Conservation (phyloP, 30 jellyfish, hydroid and myxozoan species). For the Aurelia sp. region DNA sequence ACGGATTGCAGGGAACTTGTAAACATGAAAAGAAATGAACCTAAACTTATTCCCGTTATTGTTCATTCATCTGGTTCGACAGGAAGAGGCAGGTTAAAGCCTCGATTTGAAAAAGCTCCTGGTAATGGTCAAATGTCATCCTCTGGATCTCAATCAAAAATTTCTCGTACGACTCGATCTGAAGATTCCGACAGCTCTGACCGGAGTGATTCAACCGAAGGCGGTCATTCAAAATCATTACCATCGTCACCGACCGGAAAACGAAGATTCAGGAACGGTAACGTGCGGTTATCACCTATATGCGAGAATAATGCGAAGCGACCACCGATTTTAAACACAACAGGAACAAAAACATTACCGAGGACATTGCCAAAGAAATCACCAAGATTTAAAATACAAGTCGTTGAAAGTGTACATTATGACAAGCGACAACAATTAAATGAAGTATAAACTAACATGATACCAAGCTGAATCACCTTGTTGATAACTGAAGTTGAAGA, state of each 20-base stretch:
- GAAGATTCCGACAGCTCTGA: slow-evolving; percentile 81
- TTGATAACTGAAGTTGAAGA: too few species aligned
- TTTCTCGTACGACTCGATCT: slow-evolving; percentile 33
- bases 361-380: slow-evolving; percentile 52
- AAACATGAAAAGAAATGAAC: slow-evolving; percentile 18
- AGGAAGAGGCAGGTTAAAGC: slow-evolving; percentile 14
- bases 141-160: not conserved
- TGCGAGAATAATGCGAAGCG: slow-evolving; percentile 37
- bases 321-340: not conserved
- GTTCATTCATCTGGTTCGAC: slow-evolving; percentile 53
- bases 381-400: slow-evolving; percentile 71
- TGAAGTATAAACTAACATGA: slow-evolving; percentile 20
- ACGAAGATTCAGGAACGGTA: slow-evolving; percentile 49
- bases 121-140: slow-evolving; percentile 1
- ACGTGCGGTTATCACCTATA: slow-evolving; percentile 69
- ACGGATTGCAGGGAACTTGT: slow-evolving; percentile 15
- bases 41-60: slow-evolving; percentile 67
- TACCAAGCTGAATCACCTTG: too few species aligned
- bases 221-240: slow-evolving; percentile 43
- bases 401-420: slow-evolving; percentile 63
- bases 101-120: slow-evolving; percentile 48
- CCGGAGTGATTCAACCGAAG: slow-evolving; percentile 56
- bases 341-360: slow-evolving; percentile 1
- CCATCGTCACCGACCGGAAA: slow-evolving; percentile 59
- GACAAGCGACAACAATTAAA: slow-evolving; percentile 43